Base-by-base conservation (phyloP, 2,797 vertebrate species). In the Potorous gilbertii region DNA sequence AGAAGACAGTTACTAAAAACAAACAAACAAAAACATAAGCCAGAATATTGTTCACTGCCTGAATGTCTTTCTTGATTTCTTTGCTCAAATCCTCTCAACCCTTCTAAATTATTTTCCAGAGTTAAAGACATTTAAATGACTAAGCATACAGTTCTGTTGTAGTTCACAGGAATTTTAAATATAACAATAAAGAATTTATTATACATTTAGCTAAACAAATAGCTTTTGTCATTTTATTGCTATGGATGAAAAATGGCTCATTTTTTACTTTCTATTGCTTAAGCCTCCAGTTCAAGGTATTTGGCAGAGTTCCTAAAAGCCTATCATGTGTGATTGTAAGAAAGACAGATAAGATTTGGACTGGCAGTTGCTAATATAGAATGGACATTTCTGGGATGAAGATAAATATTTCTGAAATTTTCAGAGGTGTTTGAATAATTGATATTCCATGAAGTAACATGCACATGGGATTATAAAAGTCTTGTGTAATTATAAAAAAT, bases 381-480 rank as follows among this genome's bases (percentile, higher is more conserved):
- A 95, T 46, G 56, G 93, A 94, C 89, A 94, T 50, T 93, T 96
- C 54, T 93, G 34, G 55, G 28, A 46, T 92, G 28, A 96, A 16
- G 21, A 27, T 91, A 95, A 90, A 95, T 95, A 94, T 96, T 96
- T 93, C 92, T 92, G 21, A 96, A 62, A 59, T 95, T 97, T 94
- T 97, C 56, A 97, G 81, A 97, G n/a, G 34, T 27, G 74, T 87
- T 93, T 96, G 91, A 96, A 96, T 96, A 93, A 96, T 95, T 96
- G 92, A 96, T 92, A 95, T 96, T 96, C 97, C 93, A 95, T 21
- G 14, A 93, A 92, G 89, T 95, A 95, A 97, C 3, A 54, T 87
- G 92, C 3, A 91, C 13, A 21, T 55, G 55, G 5, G 29, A 16
- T 16, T 93, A 31, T 92, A 28, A 59, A 94, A 87, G 55, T 91